Evolutionary conservation across 2,888 invertebrate genomes (phyloP), one percentile per base, ranked within the genome.

Genomic region (Netelia melanura): DNA sequence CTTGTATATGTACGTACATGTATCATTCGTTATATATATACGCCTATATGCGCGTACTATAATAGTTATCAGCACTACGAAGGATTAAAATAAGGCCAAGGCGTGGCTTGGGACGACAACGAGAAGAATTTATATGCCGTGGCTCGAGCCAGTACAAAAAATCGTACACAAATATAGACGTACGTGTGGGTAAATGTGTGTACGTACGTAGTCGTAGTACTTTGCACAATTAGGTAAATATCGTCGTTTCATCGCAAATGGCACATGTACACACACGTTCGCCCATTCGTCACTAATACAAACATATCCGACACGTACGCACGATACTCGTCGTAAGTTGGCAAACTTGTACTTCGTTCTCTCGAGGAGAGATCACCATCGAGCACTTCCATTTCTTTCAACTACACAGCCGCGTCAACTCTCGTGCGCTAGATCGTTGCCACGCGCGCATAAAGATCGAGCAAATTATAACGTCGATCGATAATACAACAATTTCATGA

Each of bases 161-260:
- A 52, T 23, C 38, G 38, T 65, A 23, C 48, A 48, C 25, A n/a
- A 0, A 48, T 30, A n/a, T 23, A 72, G 44, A 61, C 14, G 14
- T 21, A 11, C 10, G 2, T 44, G 14, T 68, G 21, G 30, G 9
- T 58, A 6, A 38, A 30, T 30, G 9, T 38, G 44, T 48, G 54
- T 52, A 71, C 43, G 14, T 48, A 48, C 58, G 65, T 48, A 86
- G 84, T 74, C 83, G 81, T 87, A 84, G 75, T 86, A 85, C 79
- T 87, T 86, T 87, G 86, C 87, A 84, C 83, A 86, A 87, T 87
- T 87, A 85, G 83, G 87, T 83, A 87, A 87, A 87, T 87, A 87
- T 86, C 86, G 81, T 83, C 84, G 79, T 81, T 85, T 74, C 84
- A 85, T 85, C 81, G 83, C 78, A 78, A 77, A 78, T 62, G 72